Evolutionary conservation across 2,113 vertebrate genomes (phyloP), one percentile per base, ranked within the genome.

Genomic region (Turnix velox): DNA sequence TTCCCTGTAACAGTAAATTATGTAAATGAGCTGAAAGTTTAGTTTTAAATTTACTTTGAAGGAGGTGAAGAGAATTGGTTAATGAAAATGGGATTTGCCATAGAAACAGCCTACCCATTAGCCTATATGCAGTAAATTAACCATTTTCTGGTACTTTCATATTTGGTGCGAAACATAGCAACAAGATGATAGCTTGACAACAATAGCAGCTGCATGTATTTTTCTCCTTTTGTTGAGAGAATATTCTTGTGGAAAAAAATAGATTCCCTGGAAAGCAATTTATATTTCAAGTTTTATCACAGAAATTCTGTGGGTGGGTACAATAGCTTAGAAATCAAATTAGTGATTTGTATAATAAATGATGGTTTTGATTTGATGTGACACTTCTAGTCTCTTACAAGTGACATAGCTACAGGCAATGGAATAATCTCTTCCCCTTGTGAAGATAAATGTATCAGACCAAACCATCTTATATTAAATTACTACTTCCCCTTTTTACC

Each of bases 301-400:
- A 86, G 24, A 85, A 90, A 72, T 57, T 81, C 58, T 79, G 77
- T 94, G 88, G 57, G 82, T 90, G 85, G 61, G 22, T 92, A 69
- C 77, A 92, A 46, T 90, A 87, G 71, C 68, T 62, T 95, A 82
- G 85, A 93, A 96, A 95, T 95, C 87, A 88, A 95, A 90, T 92
- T 88, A 78, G 49, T 87, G 78, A 95, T 90, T 85, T 91, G 57
- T 95, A 22, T 92, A 88, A 87, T 87, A 94, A 96, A 94, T 81
- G 23, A 58, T 75, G 63, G 67, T 13, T 92, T 96, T 95, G 84
- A 96, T 96, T 94, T 93, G 77, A 79, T 95, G 20, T 94, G 94
- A 87, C 92, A 94, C 25, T 93, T 90, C 20, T 43, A 90, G 77
- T 92, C 68, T 92, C 54, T 86, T 90, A 58, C 57, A 93, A 94